Evolutionary conservation across 2,888 invertebrate genomes (phyloP), one percentile per base, ranked within the genome.

Genomic region (Stenoptilia bipunctidactyla): DNA sequence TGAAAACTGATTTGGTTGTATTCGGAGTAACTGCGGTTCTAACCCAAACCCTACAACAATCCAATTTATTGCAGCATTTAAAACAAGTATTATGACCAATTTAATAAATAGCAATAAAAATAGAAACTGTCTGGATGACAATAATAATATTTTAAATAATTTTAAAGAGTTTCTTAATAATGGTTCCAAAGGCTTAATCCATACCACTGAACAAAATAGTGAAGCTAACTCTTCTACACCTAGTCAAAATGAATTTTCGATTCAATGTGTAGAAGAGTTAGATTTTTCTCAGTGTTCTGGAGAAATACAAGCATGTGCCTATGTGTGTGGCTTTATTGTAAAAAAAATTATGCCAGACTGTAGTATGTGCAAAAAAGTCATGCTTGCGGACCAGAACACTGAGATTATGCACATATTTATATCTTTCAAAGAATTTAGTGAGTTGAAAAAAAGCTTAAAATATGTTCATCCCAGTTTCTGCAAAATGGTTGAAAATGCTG

Each of bases 1-100:
- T 10, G 43, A 45, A 45, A 42, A 42, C 13, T 40, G 37, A 20
- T 40, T 43, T 36, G 38, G 40, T 13, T 45, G 42, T 34, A 41
- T 45, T 13, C 15, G 45, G 2, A 15, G 15, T 2, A 35, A 42
- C 14, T 45, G 45, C 39, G 42, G 45, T 2, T 15, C 30, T 1
- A 45, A 45, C 15, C 38, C 37, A 10, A 45, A 45, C 27, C 37
- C 38, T 34, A 44, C 37, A 9, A 27, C 37, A 13, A 34, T 36
- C 15, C 39, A 45, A 33, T 38, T 40, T 15, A 33, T 38, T 13
- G 38, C 45, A 8, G 38, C 40, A 14, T 35, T 40, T 1, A 37
- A 25, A 35, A 40, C 37, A 14, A 20, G 39, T 13, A 37, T 37
- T 15, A 15, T 35, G 13, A 43, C 41, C 25, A 44, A 37, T 41